Evolutionary conservation across 2,888 invertebrate genomes (phyloP).

Genomic region (Bellardia bayeri): DNA sequence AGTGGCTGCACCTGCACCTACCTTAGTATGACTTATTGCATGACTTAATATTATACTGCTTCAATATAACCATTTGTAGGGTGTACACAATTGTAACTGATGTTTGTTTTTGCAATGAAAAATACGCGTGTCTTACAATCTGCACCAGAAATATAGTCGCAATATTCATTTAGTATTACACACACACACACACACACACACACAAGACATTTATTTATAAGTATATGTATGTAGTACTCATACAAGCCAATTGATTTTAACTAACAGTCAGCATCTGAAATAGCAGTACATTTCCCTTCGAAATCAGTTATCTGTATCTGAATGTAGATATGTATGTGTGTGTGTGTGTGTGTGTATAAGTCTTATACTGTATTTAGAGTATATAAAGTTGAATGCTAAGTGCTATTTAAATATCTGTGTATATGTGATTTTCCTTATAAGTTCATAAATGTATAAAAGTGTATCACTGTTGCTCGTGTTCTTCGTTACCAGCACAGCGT

Average conservation of each 20-base stretch:
- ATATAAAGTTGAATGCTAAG: conserved; percentile 68
- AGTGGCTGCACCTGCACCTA: too few species aligned
- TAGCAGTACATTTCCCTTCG: conserved; percentile 54
- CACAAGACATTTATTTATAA: conserved; percentile 15
- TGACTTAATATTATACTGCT: too few species aligned
- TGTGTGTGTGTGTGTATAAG: background rate
- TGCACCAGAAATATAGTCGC: conserved; percentile 35
- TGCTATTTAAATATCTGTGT: conserved; percentile 68
- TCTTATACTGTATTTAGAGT: conserved; percentile 41
- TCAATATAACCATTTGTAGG: background rate
- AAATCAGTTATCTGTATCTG: conserved; percentile 62
- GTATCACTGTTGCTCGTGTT: conserved; percentile 40
- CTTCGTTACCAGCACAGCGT: conserved; percentile 45
- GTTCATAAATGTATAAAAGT: conserved; percentile 2
- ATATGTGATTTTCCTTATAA: background rate
- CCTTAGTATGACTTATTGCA: too few species aligned
- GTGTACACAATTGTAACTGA: background rate
- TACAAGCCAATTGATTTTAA: conserved; percentile 68
- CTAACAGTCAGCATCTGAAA: conserved; percentile 58
- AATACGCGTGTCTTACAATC: conserved; percentile 14
- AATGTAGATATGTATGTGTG: conserved; percentile 30
- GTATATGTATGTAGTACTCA: background rate
- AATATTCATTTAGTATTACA: conserved; percentile 5
- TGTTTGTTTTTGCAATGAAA: conserved; percentile 2
- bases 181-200: background rate